Conservation (phyloP, 2,888 invertebrate genomes). For the Augochlorella aurata region DNA sequence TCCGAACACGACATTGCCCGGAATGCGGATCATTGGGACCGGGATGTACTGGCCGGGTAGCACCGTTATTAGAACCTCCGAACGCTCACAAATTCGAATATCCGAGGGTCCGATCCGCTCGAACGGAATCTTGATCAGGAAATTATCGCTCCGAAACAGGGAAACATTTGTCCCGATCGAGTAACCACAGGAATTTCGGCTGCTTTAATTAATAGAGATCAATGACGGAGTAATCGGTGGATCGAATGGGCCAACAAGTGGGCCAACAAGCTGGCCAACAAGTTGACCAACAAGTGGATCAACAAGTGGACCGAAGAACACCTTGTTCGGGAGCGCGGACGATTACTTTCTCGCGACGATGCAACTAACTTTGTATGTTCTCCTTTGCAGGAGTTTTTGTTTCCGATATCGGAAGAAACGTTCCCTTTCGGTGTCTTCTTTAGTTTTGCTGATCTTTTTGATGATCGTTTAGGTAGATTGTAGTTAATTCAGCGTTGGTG, state of each 20-base stretch:
- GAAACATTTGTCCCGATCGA: not conserved
- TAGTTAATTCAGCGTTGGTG: too few relatives aligned
- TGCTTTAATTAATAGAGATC: not conserved
- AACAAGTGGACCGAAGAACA: not conserved
- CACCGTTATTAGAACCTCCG: conserved; percentile 40
- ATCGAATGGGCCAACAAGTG: too few relatives aligned
- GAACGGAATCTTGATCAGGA: not conserved
- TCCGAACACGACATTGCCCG: conserved; percentile 60
- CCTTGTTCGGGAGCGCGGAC: not conserved
- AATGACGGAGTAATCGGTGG: not conserved
- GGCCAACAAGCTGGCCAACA: not conserved
- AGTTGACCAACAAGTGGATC: not conserved
- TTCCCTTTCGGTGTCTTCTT: too few relatives aligned
- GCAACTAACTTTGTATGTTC: not conserved
- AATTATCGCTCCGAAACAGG: not conserved
- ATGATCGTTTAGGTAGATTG: too few relatives aligned
- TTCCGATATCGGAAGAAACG: too few relatives aligned
- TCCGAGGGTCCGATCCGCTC: not conserved
- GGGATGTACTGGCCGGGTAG: conserved; percentile 25
- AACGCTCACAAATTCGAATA: conserved; percentile 3
- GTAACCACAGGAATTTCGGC: not conserved
- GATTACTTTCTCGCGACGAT: not conserved
- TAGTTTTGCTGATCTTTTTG: too few relatives aligned
- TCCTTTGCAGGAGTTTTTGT: too few relatives aligned
- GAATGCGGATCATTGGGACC: conserved; percentile 59